phyloP scores from a whole-genome alignment of 2,797 vertebrate species.

The Sandelia bainsii region DNA sequence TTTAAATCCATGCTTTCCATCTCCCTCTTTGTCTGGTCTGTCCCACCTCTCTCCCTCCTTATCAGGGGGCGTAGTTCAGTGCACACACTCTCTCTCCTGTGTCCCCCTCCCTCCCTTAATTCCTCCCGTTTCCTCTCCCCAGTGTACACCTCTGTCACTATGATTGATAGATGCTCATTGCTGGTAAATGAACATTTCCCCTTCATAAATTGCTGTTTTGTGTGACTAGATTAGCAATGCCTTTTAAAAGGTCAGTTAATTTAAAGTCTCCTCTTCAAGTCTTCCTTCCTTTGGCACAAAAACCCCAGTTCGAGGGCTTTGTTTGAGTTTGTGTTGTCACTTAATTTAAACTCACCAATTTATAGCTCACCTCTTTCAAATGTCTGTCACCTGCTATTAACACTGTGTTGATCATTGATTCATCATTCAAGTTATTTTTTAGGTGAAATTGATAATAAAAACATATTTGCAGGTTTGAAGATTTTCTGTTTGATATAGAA shows the following conservation, averaged over 20 bases:
- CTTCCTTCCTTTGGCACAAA: slow-evolving; percentile 25
- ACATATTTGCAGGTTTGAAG: background rate
- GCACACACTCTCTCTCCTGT: slow-evolving; percentile 55
- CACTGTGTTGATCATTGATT: background rate
- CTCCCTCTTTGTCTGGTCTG: background rate
- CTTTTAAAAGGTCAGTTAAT: slow-evolving; percentile 82
- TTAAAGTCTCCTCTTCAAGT: slow-evolving; percentile 69
- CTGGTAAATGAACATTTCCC: slow-evolving; percentile 80
- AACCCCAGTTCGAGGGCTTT: slow-evolving; percentile 39
- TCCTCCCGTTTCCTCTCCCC: slow-evolving; percentile 66
- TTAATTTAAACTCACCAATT: slow-evolving; percentile 48
- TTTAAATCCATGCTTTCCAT: slow-evolving; percentile 42
- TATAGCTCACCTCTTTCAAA: slow-evolving; percentile 3
- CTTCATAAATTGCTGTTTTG: slow-evolving; percentile 82
- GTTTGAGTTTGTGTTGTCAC: slow-evolving; percentile 67
- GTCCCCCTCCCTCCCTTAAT: slow-evolving; percentile 56
- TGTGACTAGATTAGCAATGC: slow-evolving; percentile 83
- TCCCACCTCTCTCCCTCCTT: slow-evolving; percentile 40
- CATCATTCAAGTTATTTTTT: background rate
- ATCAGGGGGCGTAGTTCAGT: slow-evolving; percentile 62
- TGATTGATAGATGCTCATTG: slow-evolving; percentile 83
- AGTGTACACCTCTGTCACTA: slow-evolving; percentile 75
- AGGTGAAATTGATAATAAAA: background rate
- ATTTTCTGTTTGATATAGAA: too few species aligned
- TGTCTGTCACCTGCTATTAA: background rate